These are phyloP conservation scores for Thomomys bottae DNA, from an alignment of 2,113 vertebrate species.

Conservation along the genomic window DNA sequence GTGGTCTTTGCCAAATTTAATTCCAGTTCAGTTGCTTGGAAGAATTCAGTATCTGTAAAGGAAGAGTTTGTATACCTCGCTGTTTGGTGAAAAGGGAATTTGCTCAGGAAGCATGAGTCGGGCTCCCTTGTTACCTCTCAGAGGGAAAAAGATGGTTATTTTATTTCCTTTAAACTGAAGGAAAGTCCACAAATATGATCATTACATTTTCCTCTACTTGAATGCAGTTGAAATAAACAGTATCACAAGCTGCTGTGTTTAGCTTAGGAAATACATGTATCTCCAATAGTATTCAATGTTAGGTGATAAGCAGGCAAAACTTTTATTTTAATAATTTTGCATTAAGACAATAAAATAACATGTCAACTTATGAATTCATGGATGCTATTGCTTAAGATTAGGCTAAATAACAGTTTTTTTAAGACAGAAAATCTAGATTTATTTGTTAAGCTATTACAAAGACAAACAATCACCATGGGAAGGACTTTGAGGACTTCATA, in stretches of 20 bases:
- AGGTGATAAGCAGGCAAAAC: background rate
- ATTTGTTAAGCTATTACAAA: conserved; percentile 86
- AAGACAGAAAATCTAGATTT: conserved; percentile 87
- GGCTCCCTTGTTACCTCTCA: background rate
- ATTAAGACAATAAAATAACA: background rate
- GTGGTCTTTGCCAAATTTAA: conserved; percentile 64
- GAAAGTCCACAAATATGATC: background rate
- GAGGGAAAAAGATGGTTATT: conserved; percentile 1
- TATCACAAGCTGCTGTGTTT: background rate
- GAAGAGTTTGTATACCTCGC: conserved; percentile 56
- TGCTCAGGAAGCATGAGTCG: conserved; percentile 66
- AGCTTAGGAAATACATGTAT: background rate
- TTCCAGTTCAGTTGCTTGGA: conserved; percentile 47
- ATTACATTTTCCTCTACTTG: background rate
- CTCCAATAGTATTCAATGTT: background rate
- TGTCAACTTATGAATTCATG: conserved; percentile 27
- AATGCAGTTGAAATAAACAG: background rate
- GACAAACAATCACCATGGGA: conserved; percentile 72
- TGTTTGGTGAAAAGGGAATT: conserved; percentile 51
- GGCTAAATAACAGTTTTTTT: conserved; percentile 19
- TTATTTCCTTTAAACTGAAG: conserved; percentile 50
- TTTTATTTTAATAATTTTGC: conserved; percentile 13
- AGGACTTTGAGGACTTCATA: conserved; percentile 50
- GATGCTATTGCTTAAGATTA: conserved; percentile 36
- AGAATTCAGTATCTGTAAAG: conserved; percentile 28